These are phyloP conservation scores for Vidua chalybeata DNA, from an alignment of 2,113 vertebrate genomes.

Conservation along the genomic window DNA sequence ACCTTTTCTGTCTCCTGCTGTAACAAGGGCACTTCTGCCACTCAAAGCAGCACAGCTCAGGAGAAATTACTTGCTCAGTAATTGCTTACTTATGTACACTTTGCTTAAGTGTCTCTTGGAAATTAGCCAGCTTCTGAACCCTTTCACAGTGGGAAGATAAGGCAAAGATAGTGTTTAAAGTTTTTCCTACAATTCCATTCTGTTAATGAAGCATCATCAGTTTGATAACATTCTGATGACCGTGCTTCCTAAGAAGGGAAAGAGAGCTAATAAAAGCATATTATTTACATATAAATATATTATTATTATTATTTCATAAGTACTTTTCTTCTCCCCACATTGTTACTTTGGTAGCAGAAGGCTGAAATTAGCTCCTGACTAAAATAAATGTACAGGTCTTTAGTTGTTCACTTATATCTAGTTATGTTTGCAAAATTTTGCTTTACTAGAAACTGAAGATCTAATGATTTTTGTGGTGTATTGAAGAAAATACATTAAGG, in stretches of 20 bases:
- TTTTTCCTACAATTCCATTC: background rate
- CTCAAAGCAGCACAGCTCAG: background rate
- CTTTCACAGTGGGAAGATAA: background rate
- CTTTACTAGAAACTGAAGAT: background rate
- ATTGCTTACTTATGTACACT: background rate
- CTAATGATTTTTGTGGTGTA: background rate
- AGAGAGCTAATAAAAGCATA: background rate
- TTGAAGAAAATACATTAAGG: background rate
- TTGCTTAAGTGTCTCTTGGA: constrained; percentile 1
- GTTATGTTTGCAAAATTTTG: background rate
- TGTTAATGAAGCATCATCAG: background rate
- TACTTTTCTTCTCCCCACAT: no score
- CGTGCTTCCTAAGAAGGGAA: background rate
- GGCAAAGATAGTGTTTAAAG: background rate
- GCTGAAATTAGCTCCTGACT: background rate
- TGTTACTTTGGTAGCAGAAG: background rate
- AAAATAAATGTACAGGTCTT: background rate
- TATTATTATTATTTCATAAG: background rate
- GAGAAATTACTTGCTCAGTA: background rate
- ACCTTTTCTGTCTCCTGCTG: background rate
- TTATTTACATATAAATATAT: background rate
- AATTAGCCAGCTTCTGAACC: background rate
- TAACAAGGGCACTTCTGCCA: background rate
- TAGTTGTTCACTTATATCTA: background rate
- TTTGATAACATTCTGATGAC: background rate